phyloP scores from a whole-genome alignment of 2,888 invertebrate species.

The Perithous albicinctus region DNA sequence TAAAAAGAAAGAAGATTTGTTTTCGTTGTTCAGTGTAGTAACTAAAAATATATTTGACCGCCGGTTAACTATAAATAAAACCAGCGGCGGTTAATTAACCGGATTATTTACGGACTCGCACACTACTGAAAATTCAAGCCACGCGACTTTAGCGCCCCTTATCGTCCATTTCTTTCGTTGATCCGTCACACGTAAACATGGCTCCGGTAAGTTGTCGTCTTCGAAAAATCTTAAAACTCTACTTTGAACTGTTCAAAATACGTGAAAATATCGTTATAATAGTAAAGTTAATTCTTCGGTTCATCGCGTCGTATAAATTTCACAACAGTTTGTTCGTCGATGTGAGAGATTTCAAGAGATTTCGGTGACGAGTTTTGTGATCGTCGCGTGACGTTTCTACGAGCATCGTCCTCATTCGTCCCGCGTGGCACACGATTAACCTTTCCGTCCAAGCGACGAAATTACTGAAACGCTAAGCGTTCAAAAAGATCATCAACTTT shows the following conservation, averaged over 20 bases:
- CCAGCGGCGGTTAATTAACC: too few species aligned
- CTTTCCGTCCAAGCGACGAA: too few species aligned
- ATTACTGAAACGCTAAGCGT: too few species aligned
- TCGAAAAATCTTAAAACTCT: constrained; percentile 41
- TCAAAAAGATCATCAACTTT: too few species aligned
- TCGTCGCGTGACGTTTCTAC: constrained; percentile 26
- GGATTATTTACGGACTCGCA: too few species aligned
- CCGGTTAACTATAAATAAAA: too few species aligned
- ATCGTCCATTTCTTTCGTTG: constrained; percentile 71
- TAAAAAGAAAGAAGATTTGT: too few species aligned
- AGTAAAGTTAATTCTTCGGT: background rate
- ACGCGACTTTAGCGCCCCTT: constrained; percentile 63
- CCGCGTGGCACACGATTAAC: constrained; percentile 31
- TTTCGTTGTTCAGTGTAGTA: too few species aligned
- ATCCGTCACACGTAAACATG: constrained; percentile 76
- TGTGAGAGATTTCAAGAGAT: constrained; percentile 61
- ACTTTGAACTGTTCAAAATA: constrained; percentile 12
- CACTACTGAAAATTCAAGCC: too few species aligned
- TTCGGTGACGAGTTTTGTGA: background rate
- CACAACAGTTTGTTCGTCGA: constrained; percentile 30
- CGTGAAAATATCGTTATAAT: constrained; percentile 26
- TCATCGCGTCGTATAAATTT: constrained; percentile 26
- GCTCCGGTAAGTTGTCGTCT: constrained; percentile 77
- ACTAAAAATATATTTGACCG: too few species aligned
- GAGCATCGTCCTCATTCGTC: constrained; percentile 17